These are phyloP conservation scores for Caracal caracal DNA, from an alignment of 2,113 vertebrate genomes.

Conservation along the genomic window DNA sequence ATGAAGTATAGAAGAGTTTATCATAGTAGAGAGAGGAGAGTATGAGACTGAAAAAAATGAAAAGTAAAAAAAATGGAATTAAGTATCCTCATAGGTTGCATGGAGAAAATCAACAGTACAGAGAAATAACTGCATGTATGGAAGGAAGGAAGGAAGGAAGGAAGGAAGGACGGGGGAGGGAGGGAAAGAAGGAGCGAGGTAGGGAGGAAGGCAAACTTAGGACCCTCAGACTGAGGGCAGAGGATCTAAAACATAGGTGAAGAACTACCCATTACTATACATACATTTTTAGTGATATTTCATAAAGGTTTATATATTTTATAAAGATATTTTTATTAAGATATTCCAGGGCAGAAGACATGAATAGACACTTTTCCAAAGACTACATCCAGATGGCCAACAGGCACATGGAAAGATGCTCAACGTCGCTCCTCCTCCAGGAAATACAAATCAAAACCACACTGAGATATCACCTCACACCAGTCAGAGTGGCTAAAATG, in stretches of 20 bases:
- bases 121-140: neutral
- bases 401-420: no score
- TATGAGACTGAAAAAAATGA: neutral
- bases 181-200: no score
- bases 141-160: neutral
- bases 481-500: no score
- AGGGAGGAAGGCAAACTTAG: neutral
- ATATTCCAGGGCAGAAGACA: neutral
- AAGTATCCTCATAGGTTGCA: neutral
- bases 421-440: no score
- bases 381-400: no score
- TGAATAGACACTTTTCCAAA: no score
- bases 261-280: neutral
- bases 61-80: neutral
- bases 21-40: neutral
- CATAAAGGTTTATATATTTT: conserved; percentile 46
- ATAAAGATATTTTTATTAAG: conserved; percentile 42
- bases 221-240: neutral
- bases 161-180: neutral
- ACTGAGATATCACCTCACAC: no score
- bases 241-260: neutral
- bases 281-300: conserved; percentile 18
- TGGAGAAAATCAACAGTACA: neutral
- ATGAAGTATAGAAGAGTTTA: neutral
- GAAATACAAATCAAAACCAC: no score